phyloP scores from a whole-genome alignment of 2,888 invertebrate species.

The Campoplex capitator region DNA sequence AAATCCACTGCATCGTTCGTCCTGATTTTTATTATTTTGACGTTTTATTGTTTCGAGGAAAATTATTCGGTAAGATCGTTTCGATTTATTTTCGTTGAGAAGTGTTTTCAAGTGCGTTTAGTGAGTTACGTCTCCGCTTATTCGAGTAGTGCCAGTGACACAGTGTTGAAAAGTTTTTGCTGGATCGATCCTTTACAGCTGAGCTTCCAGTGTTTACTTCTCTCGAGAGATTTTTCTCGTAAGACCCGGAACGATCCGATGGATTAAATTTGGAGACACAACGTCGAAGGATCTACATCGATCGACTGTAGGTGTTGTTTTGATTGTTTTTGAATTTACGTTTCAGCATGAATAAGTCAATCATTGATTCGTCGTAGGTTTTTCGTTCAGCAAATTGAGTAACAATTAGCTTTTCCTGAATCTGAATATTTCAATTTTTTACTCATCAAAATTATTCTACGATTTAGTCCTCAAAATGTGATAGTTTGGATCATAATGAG shows the following conservation, averaged over 20 bases:
- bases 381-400: background rate
- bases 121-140: background rate
- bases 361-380: background rate
- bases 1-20: background rate
- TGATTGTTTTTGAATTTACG: background rate
- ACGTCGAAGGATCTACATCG: background rate
- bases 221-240: background rate
- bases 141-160: background rate
- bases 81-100: background rate
- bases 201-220: background rate
- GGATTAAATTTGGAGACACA: background rate
- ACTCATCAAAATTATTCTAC: background rate
- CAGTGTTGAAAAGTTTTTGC: background rate
- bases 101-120: constrained; percentile 4
- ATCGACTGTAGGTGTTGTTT: background rate
- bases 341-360: background rate
- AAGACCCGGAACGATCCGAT: background rate
- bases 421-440: background rate
- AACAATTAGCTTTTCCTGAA: no score
- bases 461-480: background rate
- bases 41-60: background rate
- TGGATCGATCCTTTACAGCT: background rate
- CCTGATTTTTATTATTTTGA: background rate
- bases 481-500: background rate
- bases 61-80: background rate